These are phyloP conservation scores for Buphagus erythrorhynchus DNA, from an alignment of 2,797 vertebrate genomes.

Conservation along the genomic window DNA sequence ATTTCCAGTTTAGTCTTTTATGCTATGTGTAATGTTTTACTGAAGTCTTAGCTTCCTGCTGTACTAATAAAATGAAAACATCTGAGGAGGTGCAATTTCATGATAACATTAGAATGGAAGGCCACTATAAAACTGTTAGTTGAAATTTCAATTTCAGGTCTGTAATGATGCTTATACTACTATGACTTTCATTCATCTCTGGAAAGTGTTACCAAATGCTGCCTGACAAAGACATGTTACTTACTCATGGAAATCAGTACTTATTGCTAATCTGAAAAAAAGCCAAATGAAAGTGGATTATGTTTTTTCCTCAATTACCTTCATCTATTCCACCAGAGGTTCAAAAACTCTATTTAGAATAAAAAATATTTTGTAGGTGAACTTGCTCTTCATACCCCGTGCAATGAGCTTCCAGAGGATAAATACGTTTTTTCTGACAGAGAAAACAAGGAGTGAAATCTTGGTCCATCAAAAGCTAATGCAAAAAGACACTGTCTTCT, in stretches of 20 bases:
- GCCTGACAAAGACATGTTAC: neutral
- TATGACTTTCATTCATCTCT: neutral
- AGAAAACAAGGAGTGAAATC: neutral
- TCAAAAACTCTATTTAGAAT: neutral
- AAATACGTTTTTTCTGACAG: neutral
- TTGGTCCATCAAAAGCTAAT: neutral
- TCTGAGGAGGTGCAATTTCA: neutral
- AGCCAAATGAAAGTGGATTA: neutral
- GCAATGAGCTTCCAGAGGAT: neutral
- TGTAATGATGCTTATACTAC: neutral
- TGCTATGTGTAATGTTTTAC: neutral
- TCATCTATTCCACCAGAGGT: neutral
- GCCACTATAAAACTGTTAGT: neutral
- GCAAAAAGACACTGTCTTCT: neutral
- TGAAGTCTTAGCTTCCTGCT: neutral
- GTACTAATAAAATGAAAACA: neutral
- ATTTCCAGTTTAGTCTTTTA: neutral
- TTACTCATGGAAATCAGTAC: neutral
- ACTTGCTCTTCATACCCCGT: neutral
- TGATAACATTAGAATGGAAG: neutral
- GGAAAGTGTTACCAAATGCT: neutral
- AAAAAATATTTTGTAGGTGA: slow-evolving; percentile 17
- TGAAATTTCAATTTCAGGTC: neutral
- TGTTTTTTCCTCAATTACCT: neutral
- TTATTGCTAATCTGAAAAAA: slow-evolving; percentile 27